These are phyloP conservation scores for Calameuta idolon DNA, from an alignment of 2,888 invertebrate genomes.

Conservation along the genomic window DNA sequence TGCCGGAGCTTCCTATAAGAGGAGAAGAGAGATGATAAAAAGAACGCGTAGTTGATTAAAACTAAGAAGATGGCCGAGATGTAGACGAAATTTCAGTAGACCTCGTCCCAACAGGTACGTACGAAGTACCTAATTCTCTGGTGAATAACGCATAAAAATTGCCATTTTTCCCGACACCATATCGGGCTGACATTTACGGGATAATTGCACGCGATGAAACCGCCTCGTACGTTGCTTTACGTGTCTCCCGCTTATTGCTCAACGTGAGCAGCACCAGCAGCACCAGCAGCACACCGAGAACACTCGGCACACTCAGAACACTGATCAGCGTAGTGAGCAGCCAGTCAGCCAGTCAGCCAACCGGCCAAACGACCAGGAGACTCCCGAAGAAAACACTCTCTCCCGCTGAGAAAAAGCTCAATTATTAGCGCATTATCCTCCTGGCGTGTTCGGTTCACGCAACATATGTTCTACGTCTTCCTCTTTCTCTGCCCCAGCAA, in stretches of 20 bases:
- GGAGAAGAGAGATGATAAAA: neutral
- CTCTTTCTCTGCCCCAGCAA: neutral
- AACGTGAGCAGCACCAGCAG: too few relatives aligned
- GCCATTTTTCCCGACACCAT: slow-evolving; percentile 15
- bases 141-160: slow-evolving; percentile 38
- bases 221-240: neutral
- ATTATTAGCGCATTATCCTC: slow-evolving; percentile 43
- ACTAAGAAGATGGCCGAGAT: neutral
- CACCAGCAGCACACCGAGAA: too few relatives aligned
- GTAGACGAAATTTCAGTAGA: neutral
- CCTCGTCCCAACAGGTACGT: neutral
- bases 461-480: slow-evolving; percentile 1
- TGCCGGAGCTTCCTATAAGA: too few relatives aligned
- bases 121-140: slow-evolving; percentile 21
- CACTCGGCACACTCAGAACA: too few relatives aligned
- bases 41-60: slow-evolving; percentile 13
- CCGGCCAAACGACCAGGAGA: neutral
- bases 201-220: slow-evolving; percentile 45
- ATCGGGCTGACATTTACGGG: slow-evolving; percentile 42
- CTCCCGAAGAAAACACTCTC: slow-evolving; percentile 22
- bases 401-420: slow-evolving; percentile 38
- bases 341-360: neutral
- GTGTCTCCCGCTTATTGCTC: too few relatives aligned
- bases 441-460: slow-evolving; percentile 26
- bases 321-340: neutral